Base-by-base conservation (phyloP, 2,797 vertebrate genomes). In the Sylvilagus floridanus region DNA sequence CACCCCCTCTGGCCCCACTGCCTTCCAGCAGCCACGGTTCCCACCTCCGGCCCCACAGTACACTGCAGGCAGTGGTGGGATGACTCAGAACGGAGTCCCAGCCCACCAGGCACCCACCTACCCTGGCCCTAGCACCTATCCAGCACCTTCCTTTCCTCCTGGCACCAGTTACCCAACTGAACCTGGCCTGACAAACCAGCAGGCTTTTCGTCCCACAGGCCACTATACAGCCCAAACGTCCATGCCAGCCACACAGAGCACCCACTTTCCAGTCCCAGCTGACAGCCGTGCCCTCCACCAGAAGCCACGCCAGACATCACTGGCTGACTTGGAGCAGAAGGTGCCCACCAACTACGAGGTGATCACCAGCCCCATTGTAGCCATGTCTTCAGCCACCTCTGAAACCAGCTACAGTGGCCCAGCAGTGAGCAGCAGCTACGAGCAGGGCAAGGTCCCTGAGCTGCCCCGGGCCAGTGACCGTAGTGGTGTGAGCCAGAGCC, bases 261-360 rank as follows among this genome's bases (percentile, higher is more conserved):
- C 99, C 72, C 97, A 99, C 76, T 99, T 99, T 97, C 99, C 99
- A 81, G 98, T 98, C 66, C 99, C 99, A 0, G 97, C 98, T 11
- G 99, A 99, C 21, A 98, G 99, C 69, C 98, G 98, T 22, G 96
- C 98, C 0, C 98, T 98, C 32, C 99, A 99, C 96, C 99, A 99
- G 98, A 99, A 99, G 97, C 99, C 99, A 0, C 98, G 99, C 57
- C 99, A 99, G 98, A 99, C 99, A 3, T 99, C 99, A 0, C 98
- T 99, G 96, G 99, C 99, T 7, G 99, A 99, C 96, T 98, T 99
- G 85, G 99, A 99, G 96, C 99, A 99, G 97, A 99, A 99, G 97
- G 98, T 99, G 42, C 99, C 99, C 66, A 99, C 99, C 82, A 99
- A 99, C 97, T 99, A 99, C 17, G 99, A 99, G 96, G 99, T 99